phyloP scores from a whole-genome alignment of 92 coral and sea anemone genomes.

The Palythoa caribaeorum region DNA sequence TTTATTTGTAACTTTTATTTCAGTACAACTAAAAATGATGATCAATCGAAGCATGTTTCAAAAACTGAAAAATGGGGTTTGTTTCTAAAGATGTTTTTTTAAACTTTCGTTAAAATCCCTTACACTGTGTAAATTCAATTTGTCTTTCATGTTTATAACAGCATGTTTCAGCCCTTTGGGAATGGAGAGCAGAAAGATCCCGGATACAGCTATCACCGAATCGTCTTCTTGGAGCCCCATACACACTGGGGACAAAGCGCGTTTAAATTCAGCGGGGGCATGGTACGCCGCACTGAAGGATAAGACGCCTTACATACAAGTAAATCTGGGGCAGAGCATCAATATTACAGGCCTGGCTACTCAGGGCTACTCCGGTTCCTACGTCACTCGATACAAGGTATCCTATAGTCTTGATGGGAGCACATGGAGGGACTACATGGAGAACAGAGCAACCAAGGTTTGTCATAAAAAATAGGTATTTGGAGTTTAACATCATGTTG shows the following conservation, averaged over 20 bases:
- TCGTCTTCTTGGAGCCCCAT: conserved; percentile 52
- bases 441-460: conserved; percentile 67
- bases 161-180: conserved; percentile 57
- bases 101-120: background rate
- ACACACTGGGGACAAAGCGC: conserved; percentile 62
- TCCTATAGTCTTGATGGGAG: conserved; percentile 57
- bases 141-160: background rate
- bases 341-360: conserved; percentile 72
- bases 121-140: background rate
- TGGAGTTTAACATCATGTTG: too few relatives aligned
- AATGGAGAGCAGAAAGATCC: conserved; percentile 63
- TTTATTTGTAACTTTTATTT: too few relatives aligned
- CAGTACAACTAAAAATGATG: too few relatives aligned
- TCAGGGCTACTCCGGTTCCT: conserved; percentile 70
- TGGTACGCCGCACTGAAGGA: conserved; percentile 65
- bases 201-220: conserved; percentile 61
- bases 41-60: too few relatives aligned
- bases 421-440: conserved; percentile 62
- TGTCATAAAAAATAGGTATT: background rate
- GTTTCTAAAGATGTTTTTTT: background rate
- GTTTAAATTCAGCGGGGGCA: conserved; percentile 58
- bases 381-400: conserved; percentile 51
- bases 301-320: conserved; percentile 70
- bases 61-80: background rate
- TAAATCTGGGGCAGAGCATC: conserved; percentile 53